These are phyloP conservation scores for Albula glossodonta DNA, from an alignment of 2,113 vertebrate genomes.

Conservation along the genomic window DNA sequence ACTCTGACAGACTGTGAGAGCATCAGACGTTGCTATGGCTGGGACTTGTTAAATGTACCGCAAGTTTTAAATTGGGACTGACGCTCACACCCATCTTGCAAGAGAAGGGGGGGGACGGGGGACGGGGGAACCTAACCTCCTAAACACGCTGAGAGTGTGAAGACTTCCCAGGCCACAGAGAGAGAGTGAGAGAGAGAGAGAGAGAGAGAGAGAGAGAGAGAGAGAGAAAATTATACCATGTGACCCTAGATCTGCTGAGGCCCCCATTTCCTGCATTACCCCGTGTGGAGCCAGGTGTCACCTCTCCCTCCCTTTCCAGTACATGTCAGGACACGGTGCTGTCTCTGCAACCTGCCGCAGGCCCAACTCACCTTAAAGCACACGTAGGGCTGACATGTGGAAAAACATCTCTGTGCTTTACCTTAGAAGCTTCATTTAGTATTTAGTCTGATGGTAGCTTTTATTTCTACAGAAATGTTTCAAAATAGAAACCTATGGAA, in stretches of 20 bases:
- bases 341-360: neutral
- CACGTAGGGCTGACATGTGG: neutral
- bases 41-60: too few relatives aligned
- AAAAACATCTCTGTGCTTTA: neutral
- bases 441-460: too few relatives aligned
- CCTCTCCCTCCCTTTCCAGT: neutral
- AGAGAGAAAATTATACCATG: neutral
- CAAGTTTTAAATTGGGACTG: neutral
- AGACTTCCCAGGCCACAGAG: neutral
- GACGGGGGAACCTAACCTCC: neutral
- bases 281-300: neutral
- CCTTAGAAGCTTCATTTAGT: too few relatives aligned
- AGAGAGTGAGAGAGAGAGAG: too few relatives aligned
- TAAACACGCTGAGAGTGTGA: neutral
- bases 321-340: neutral
- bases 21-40: neutral
- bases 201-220: too few relatives aligned
- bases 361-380: neutral
- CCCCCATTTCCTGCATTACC: neutral
- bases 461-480: too few relatives aligned
- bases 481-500: too few relatives aligned
- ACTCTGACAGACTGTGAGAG: neutral
- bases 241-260: neutral
- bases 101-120: too few relatives aligned
- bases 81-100: neutral